These are phyloP conservation scores for Diabrotica balteata DNA, from an alignment of 2,888 invertebrate genomes.

Conservation along the genomic window DNA sequence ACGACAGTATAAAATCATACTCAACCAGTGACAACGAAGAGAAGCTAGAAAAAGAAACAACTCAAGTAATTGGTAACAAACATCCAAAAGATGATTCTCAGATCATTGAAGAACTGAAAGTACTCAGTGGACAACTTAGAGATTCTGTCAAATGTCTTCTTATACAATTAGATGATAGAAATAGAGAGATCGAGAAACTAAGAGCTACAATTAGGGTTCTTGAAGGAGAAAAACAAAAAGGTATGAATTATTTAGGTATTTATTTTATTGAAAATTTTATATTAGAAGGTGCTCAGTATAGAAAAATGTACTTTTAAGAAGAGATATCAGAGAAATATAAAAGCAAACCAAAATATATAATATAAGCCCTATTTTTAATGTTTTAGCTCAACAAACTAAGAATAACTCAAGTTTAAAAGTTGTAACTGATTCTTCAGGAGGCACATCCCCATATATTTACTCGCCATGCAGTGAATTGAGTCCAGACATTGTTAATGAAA, in stretches of 20 bases:
- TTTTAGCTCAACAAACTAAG: slow-evolving; percentile 47
- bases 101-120: slow-evolving; percentile 73
- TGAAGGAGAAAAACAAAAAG: slow-evolving; percentile 64
- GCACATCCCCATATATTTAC: slow-evolving; percentile 59
- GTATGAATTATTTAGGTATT: slow-evolving; percentile 33
- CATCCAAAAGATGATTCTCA: slow-evolving; percentile 68
- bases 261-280: too few relatives aligned
- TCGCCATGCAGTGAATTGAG: slow-evolving; percentile 59
- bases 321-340: too few relatives aligned
- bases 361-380: too few relatives aligned
- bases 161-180: slow-evolving; percentile 70
- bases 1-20: slow-evolving; percentile 49
- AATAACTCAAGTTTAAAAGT: slow-evolving; percentile 51
- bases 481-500: slow-evolving; percentile 53
- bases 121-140: slow-evolving; percentile 70
- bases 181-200: slow-evolving; percentile 68
- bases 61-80: slow-evolving; percentile 60
- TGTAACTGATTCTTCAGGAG: slow-evolving; percentile 56
- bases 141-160: slow-evolving; percentile 67
- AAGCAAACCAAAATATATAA: background rate
- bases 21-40: slow-evolving; percentile 50
- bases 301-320: too few relatives aligned
- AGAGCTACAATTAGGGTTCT: slow-evolving; percentile 66
- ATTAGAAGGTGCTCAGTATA: too few relatives aligned
- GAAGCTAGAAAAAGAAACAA: slow-evolving; percentile 44